A percentile compares a stretch with the other conserved stretches of the same genome.
Conservation (phyloP, 2,113 vertebrate species). For the Bambusicola thoracicus region DNA sequence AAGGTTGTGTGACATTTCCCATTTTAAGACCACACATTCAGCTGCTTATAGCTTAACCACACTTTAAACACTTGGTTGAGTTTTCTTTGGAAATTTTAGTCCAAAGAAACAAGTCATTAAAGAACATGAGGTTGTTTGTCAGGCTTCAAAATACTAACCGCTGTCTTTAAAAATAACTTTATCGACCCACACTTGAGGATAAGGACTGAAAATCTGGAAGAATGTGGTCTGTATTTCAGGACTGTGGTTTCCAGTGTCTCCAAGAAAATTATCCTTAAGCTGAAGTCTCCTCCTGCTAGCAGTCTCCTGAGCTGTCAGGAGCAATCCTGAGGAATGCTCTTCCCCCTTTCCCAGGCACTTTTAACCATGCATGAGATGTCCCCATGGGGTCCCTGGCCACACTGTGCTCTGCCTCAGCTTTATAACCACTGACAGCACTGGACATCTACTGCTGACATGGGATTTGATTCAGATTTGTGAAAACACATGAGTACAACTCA, state of each 20-base stretch:
- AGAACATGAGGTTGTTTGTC: neutral
- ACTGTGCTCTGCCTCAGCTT: neutral
- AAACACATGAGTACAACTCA: neutral
- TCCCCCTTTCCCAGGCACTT: neutral
- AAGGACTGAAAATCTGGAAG: neutral
- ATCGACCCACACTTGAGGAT: neutral
- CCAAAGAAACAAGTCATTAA: neutral
- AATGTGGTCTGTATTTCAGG: neutral
- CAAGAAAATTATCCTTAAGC: neutral
- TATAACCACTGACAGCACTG: neutral
- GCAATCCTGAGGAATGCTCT: neutral
- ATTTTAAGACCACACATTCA: slow-evolving; percentile 44
- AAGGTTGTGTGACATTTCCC: slow-evolving; percentile 44
- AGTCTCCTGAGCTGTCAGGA: neutral
- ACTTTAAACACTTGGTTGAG: slow-evolving; percentile 26
- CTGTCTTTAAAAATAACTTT: slow-evolving; percentile 22
- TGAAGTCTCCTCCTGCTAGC: neutral
- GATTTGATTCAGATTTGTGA: neutral
- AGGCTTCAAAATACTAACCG: neutral
- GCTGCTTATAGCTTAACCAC: slow-evolving; percentile 16
- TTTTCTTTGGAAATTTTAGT: slow-evolving; percentile 20
- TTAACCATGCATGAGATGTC: neutral
- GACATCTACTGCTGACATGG: rapidly evolving
- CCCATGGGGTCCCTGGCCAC: rapidly evolving
- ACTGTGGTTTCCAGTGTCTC: neutral